Evolutionary conservation across 2,797 vertebrate species (phyloP).

Genomic region (Cryptoprocta ferox): DNA sequence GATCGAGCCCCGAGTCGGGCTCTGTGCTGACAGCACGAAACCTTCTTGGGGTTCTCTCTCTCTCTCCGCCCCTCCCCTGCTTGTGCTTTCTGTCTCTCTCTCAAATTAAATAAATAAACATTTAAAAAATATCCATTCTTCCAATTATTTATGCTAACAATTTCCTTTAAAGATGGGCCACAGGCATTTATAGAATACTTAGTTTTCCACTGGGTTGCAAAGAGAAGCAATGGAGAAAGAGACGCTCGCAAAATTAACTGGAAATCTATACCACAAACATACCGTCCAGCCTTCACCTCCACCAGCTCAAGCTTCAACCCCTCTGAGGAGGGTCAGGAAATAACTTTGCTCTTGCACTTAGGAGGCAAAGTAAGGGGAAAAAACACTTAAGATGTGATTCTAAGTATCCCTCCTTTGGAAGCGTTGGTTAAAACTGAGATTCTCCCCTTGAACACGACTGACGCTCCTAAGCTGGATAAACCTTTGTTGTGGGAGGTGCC

Average conservation of each 20-base stretch:
- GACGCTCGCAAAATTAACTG: neutral
- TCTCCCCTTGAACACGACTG: neutral
- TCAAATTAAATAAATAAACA: no score
- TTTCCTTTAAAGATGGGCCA: constrained; percentile 14
- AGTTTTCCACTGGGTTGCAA: neutral
- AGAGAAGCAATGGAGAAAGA: neutral
- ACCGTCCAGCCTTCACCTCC: neutral
- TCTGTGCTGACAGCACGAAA: no score
- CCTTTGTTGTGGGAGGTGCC: no score
- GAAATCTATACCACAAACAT: constrained; percentile 18
- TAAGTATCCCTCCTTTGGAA: neutral
- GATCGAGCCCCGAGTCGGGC: no score
- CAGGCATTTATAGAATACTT: constrained; percentile 21
- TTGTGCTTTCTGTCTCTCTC: no score
- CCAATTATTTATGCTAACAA: constrained; percentile 3
- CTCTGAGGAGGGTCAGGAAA: neutral
- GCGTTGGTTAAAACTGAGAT: neutral
- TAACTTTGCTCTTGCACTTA: neutral
- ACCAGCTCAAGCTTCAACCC: neutral
- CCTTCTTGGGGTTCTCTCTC: no score
- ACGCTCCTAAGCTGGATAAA: neutral
- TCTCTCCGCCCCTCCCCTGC: no score
- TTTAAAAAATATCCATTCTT: neutral
- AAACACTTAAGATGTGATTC: neutral
- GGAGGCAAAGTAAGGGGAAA: neutral